These are phyloP conservation scores for Epinephelus awoara DNA, from an alignment of 2,797 vertebrate species.

Conservation along the genomic window DNA sequence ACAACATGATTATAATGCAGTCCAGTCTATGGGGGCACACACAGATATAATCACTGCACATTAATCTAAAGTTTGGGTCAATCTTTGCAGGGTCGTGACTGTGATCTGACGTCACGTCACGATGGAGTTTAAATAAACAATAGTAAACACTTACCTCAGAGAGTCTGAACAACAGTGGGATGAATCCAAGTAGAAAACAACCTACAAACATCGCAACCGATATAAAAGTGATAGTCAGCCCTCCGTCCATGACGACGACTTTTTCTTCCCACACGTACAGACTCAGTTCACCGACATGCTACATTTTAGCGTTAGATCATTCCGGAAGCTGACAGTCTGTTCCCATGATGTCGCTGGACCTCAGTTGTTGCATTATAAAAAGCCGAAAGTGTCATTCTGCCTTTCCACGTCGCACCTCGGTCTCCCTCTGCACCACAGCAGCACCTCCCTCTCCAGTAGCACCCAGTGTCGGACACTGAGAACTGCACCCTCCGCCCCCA, in stretches of 20 bases:
- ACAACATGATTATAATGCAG: background rate
- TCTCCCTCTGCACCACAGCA: background rate
- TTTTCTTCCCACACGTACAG: background rate
- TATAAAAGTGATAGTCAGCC: constrained; percentile 79
- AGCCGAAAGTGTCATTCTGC: background rate
- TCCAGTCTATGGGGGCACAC: too few relatives aligned
- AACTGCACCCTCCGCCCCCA: constrained; percentile 43
- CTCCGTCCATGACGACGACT: constrained; percentile 84
- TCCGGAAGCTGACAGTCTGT: background rate
- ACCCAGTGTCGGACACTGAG: constrained; percentile 35
- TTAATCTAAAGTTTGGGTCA: too few relatives aligned
- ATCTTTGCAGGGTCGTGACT: too few relatives aligned
- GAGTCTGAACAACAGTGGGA: constrained; percentile 84
- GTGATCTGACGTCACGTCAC: too few relatives aligned
- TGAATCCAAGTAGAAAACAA: constrained; percentile 85
- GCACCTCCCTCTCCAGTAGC: constrained; percentile 46
- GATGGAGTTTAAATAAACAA: too few relatives aligned
- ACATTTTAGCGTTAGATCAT: background rate
- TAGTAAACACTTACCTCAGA: constrained; percentile 81
- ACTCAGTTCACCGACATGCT: background rate
- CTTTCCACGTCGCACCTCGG: constrained; percentile 75
- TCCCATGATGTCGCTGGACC: background rate
- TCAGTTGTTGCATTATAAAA: background rate
- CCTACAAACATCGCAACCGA: constrained; percentile 88
- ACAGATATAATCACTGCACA: background rate